Evolutionary conservation across 2,888 invertebrate genomes (phyloP).

Genomic region (Hydroisotoma schaefferi): DNA sequence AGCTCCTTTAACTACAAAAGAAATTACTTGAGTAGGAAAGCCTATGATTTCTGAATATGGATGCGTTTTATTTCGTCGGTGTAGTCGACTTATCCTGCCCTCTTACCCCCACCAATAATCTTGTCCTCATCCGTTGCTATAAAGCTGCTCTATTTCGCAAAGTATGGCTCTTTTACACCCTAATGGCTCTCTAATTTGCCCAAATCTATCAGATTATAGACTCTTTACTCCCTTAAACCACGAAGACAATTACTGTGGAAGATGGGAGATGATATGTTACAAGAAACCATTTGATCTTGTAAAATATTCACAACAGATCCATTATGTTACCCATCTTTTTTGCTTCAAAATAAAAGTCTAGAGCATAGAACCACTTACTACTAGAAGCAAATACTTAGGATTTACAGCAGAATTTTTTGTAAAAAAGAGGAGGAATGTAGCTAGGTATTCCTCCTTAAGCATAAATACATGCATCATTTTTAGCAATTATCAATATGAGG

Average conservation of each 20-base stretch:
- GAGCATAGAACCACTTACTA: too few species aligned
- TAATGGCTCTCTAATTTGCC: slow-evolving; percentile 10
- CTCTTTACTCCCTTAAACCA: slow-evolving; percentile 1
- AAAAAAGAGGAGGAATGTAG: too few species aligned
- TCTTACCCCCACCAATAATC: slow-evolving; percentile 14
- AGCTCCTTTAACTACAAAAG: neutral
- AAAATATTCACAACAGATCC: slow-evolving; percentile 2
- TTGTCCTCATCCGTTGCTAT: neutral
- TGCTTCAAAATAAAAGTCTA: too few species aligned
- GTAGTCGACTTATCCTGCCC: slow-evolving; percentile 8
- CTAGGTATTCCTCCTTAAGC: neutral
- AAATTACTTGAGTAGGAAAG: neutral
- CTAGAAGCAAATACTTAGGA: too few species aligned
- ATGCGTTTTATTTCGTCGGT: too few species aligned
- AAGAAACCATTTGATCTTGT: neutral
- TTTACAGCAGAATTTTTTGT: neutral
- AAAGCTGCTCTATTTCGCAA: neutral
- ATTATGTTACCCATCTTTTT: too few species aligned
- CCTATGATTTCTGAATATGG: too few species aligned
- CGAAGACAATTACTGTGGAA: neutral
- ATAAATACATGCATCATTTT: neutral
- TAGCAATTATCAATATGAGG: slow-evolving; percentile 1
- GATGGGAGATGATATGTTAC: neutral
- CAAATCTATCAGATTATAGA: slow-evolving; percentile 2
- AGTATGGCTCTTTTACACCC: slow-evolving; percentile 6